Percentiles rank a stretch among this genome's conserved stretches.
phyloP scores from a whole-genome alignment of 2,113 vertebrate species.

The Myanophis thanlyinensis region DNA sequence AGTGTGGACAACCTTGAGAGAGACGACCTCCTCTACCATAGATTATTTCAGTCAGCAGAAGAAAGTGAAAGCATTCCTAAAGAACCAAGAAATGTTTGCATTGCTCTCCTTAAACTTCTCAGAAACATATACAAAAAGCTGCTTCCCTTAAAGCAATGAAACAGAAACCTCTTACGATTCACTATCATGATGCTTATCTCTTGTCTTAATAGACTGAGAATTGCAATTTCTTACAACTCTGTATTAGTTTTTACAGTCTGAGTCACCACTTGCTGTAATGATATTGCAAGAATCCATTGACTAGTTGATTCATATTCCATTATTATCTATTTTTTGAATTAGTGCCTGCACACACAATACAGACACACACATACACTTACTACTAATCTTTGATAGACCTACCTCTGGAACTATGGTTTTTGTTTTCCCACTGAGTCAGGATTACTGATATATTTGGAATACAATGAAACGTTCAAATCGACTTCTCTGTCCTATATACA shows the following conservation, averaged over 20 bases:
- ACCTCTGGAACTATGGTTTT: not conserved
- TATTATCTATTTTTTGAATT: not conserved
- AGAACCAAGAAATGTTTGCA: conserved; percentile 27
- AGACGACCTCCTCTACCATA: conserved; percentile 41
- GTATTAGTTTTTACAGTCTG: not conserved
- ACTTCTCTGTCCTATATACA: not conserved
- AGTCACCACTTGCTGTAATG: not conserved
- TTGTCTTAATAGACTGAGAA: conserved; percentile 9
- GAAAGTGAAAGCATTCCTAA: conserved; percentile 54
- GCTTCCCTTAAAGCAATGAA: conserved; percentile 20
- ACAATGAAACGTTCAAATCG: not conserved
- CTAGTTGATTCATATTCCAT: not conserved
- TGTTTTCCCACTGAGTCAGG: not conserved
- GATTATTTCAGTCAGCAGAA: conserved; percentile 30
- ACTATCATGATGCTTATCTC: not conserved
- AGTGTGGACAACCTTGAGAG: not conserved
- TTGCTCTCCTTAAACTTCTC: conserved; percentile 41
- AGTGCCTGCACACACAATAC: not conserved
- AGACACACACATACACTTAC: not conserved
- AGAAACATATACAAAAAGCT: conserved; percentile 50
- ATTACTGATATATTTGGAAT: not conserved
- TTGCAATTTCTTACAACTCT: conserved; percentile 23
- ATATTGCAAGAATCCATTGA: not conserved
- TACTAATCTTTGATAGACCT: not conserved
- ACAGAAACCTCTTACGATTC: conserved; percentile 24